Conservation (phyloP, 2,113 vertebrate species). For the Ursus arctos region DNA sequence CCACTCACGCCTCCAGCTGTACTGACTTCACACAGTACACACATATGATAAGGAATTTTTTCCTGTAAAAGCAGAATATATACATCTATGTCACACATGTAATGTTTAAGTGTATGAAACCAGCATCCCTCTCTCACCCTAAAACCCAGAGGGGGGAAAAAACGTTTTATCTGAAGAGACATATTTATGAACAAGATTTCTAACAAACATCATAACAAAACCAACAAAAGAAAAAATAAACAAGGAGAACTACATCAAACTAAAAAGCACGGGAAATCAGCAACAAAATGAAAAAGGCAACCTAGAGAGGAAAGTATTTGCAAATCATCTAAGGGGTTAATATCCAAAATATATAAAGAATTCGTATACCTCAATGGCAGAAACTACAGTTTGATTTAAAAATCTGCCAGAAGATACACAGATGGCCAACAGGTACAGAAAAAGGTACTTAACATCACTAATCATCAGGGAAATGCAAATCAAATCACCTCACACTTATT, state of each 20-base stretch:
- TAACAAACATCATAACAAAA: not conserved
- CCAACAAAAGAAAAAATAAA: slow-evolving; percentile 36
- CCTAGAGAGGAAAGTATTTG: not conserved
- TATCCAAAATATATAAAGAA: slow-evolving; percentile 9
- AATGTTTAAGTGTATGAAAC: not conserved
- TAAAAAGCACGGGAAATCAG: not conserved
- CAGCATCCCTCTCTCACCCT: not conserved
- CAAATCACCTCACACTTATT: not conserved
- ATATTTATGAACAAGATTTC: not conserved
- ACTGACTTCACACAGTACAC: not conserved
- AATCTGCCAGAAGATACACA: not conserved
- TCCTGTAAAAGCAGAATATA: not conserved
- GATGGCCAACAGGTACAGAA: not conserved
- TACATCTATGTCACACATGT: not conserved
- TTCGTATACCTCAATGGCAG: not conserved
- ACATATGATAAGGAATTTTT: not conserved
- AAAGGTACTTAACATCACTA: not conserved
- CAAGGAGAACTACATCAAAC: not conserved
- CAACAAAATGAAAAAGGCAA: not conserved
- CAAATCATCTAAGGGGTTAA: not conserved
- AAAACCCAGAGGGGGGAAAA: not conserved
- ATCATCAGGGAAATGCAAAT: not conserved
- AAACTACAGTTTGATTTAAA: not conserved
- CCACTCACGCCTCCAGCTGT: not conserved
- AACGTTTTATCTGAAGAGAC: slow-evolving; percentile 1